These are phyloP conservation scores for Geococcyx californianus DNA, from an alignment of 2,113 vertebrate species.

Conservation along the genomic window DNA sequence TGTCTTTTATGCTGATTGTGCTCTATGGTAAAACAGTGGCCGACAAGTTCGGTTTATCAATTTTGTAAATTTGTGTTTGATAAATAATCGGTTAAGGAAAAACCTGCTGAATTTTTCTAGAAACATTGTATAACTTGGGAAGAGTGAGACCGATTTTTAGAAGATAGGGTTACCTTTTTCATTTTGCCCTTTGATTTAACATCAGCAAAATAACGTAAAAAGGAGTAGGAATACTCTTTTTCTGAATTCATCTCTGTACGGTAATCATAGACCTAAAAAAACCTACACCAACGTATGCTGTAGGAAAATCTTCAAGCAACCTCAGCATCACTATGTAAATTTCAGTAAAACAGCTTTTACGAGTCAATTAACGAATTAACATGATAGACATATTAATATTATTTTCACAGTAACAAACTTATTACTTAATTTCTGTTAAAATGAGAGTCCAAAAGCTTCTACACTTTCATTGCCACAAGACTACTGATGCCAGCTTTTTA, in stretches of 20 bases:
- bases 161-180: not conserved
- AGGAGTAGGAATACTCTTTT: not conserved
- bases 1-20: too few species aligned
- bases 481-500: fast-evolving
- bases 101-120: not conserved
- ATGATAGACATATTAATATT: not conserved
- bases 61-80: not conserved
- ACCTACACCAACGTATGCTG: not conserved
- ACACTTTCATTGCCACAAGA: not conserved
- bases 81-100: not conserved
- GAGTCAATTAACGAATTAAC: not conserved
- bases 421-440: not conserved
- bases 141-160: not conserved
- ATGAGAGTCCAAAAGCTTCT: not conserved
- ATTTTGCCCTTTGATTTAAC: not conserved
- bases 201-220: not conserved
- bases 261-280: not conserved
- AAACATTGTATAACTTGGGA: not conserved
- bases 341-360: constrained; percentile 9
- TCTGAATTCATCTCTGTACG: not conserved
- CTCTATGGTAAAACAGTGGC: not conserved
- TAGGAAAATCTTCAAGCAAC: not conserved
- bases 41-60: not conserved
- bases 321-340: not conserved
- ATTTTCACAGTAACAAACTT: not conserved